These are phyloP conservation scores for Ichneumoninae sp. DNA, from an alignment of 2,888 invertebrate genomes.

Conservation along the genomic window DNA sequence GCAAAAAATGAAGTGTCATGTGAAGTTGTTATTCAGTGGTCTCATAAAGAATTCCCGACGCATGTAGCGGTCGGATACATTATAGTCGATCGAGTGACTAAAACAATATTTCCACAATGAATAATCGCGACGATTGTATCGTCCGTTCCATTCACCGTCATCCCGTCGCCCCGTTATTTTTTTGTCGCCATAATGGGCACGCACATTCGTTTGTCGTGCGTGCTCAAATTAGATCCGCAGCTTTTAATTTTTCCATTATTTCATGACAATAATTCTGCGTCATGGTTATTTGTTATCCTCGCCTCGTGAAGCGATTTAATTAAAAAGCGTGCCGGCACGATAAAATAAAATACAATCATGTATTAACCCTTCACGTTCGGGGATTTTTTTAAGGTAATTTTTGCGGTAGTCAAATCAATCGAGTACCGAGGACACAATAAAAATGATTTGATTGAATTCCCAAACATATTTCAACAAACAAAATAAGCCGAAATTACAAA, in stretches of 20 bases:
- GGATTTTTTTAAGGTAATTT: too few species aligned
- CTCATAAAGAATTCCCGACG: conserved; percentile 25
- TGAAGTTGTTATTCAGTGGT: background rate
- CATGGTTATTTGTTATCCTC: conserved; percentile 25
- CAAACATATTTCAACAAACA: too few species aligned
- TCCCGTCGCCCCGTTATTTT: conserved; percentile 1
- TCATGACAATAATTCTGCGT: background rate
- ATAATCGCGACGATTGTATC: conserved; percentile 38
- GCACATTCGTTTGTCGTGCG: conserved; percentile 22
- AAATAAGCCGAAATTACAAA: too few species aligned
- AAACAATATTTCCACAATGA: conserved; percentile 54
- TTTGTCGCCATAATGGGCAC: conserved; percentile 31
- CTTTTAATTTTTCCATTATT: background rate
- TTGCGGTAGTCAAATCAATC: too few species aligned
- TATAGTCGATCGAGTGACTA: conserved; percentile 19
- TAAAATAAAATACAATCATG: background rate
- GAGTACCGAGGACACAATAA: background rate
- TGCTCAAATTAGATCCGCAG: conserved; percentile 24
- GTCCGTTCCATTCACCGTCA: conserved; percentile 12
- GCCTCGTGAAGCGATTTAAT: conserved; percentile 15
- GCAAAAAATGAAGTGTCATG: background rate
- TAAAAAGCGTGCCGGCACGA: conserved; percentile 9
- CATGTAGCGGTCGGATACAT: background rate
- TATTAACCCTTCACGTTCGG: background rate
- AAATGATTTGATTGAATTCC: background rate